Evolutionary conservation across 2,797 vertebrate species (phyloP).

Genomic region (Sphaeramia orbicularis): DNA sequence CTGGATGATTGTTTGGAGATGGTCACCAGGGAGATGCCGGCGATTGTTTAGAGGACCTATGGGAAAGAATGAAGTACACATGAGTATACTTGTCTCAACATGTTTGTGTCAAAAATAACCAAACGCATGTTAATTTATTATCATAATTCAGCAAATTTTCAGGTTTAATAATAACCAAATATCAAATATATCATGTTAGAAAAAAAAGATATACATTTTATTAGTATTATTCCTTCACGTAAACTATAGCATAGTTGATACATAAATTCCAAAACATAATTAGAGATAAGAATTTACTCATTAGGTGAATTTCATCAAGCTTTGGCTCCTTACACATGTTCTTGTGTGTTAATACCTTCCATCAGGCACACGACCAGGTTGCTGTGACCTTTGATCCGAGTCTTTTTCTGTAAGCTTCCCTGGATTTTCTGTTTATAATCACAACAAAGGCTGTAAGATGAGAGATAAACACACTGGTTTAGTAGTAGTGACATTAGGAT

Average conservation of each 20-base stretch:
- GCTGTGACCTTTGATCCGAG: neutral
- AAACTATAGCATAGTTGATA: too few species aligned
- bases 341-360: neutral
- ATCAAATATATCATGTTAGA: too few species aligned
- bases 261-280: too few species aligned
- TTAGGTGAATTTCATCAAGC: neutral
- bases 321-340: neutral
- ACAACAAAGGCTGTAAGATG: neutral
- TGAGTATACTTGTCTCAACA: constrained; percentile 36
- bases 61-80: constrained; percentile 42
- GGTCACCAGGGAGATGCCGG: constrained; percentile 60
- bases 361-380: neutral
- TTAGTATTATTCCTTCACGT: too few species aligned
- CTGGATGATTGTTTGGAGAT: constrained; percentile 65
- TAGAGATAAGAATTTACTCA: too few species aligned
- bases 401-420: neutral
- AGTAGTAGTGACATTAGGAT: neutral
- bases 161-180: too few species aligned
- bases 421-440: neutral
- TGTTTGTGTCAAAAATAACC: too few species aligned
- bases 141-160: too few species aligned
- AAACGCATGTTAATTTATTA: too few species aligned
- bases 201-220: too few species aligned
- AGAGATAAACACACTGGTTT: neutral
- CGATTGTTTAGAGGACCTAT: constrained; percentile 9